phyloP scores from a whole-genome alignment of 2,113 vertebrate species.

The Pseudonaja textilis region DNA sequence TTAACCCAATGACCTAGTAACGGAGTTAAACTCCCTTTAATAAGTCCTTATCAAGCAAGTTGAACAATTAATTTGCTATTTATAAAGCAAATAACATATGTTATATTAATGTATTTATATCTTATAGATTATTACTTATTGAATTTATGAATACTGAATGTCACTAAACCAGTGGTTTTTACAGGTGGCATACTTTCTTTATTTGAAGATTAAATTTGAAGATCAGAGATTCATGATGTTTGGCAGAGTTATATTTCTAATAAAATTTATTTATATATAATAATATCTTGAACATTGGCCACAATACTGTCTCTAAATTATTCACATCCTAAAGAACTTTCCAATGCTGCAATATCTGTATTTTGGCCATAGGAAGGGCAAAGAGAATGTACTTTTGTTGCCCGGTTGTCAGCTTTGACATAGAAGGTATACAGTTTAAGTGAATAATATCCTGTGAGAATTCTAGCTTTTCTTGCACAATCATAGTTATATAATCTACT shows the following conservation, averaged over 20 bases:
- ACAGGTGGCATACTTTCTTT: background rate
- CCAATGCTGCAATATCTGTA: background rate
- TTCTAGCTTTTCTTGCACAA: background rate
- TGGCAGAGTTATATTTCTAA: background rate
- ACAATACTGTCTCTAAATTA: background rate
- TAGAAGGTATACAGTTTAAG: background rate
- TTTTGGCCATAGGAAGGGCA: background rate
- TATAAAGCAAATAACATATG: background rate
- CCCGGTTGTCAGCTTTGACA: background rate
- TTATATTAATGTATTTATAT: background rate
- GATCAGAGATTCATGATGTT: background rate
- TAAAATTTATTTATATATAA: background rate
- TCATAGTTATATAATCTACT: background rate
- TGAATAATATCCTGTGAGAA: background rate
- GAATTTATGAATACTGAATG: background rate
- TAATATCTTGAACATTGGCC: background rate
- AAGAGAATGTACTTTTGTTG: background rate
- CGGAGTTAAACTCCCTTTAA: conserved; percentile 41
- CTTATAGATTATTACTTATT: background rate
- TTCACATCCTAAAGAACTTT: background rate
- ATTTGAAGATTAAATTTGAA: background rate
- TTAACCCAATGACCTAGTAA: conserved; percentile 44
- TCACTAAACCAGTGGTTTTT: background rate
- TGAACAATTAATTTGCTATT: background rate
- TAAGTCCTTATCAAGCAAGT: conserved; percentile 15